Evolutionary conservation across 1,140 invertebrate species (phyloP).

Genomic region (Drosophila gunungcola): DNA sequence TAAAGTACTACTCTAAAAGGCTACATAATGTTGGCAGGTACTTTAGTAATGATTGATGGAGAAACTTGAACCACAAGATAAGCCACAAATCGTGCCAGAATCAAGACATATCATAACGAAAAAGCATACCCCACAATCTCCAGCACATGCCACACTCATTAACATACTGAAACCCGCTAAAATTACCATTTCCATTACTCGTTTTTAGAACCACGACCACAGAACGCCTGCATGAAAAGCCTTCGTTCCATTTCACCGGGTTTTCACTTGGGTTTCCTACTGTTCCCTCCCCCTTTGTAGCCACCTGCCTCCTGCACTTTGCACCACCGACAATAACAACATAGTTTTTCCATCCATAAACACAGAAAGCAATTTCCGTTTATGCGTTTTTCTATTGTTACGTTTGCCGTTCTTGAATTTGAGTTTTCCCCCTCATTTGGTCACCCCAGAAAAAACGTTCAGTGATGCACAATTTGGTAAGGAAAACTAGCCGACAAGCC

Average conservation of each 20-base stretch:
- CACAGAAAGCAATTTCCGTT: slow-evolving; percentile 70
- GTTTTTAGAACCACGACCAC: slow-evolving; percentile 31
- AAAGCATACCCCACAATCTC: slow-evolving; percentile 2
- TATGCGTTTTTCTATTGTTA: slow-evolving; percentile 52
- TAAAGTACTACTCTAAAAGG: neutral
- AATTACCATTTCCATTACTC: slow-evolving; percentile 45
- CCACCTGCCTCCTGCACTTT: slow-evolving; percentile 47
- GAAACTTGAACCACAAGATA: neutral
- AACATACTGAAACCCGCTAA: slow-evolving; percentile 27
- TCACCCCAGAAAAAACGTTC: slow-evolving; percentile 2
- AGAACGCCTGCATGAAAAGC: slow-evolving; percentile 24
- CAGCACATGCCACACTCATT: slow-evolving; percentile 49
- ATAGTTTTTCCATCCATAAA: slow-evolving; percentile 48
- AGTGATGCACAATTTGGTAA: slow-evolving; percentile 12
- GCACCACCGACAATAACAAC: slow-evolving; percentile 36
- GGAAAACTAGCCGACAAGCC: neutral
- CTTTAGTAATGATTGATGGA: slow-evolving; percentile 4
- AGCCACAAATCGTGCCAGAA: neutral
- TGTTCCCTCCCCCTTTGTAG: neutral
- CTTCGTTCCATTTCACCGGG: slow-evolving; percentile 68
- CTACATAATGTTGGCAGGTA: neutral
- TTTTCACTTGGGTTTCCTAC: slow-evolving; percentile 13
- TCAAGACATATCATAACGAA: neutral
- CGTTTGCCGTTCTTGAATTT: slow-evolving; percentile 20
- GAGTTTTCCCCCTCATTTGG: slow-evolving; percentile 3